A percentile compares a stretch with the other conserved stretches of the same genome.
Conservation (phyloP, 2,888 invertebrate genomes). For the Meteorus colon region DNA sequence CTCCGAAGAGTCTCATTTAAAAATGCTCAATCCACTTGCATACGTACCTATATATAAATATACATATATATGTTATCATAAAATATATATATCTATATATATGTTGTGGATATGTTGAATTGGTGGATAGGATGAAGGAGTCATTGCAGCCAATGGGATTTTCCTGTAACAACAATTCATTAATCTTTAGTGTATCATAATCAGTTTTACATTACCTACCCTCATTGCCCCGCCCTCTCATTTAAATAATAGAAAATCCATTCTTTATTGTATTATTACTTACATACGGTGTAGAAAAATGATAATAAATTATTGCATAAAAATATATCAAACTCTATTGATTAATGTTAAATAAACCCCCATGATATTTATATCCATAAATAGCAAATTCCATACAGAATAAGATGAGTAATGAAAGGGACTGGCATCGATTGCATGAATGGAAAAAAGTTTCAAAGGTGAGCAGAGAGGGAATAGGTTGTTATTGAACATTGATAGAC, state of each 20-base stretch:
- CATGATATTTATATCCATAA: not conserved
- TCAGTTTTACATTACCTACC: not conserved
- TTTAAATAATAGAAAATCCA: not conserved
- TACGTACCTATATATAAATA: not conserved
- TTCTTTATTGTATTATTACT: slow-evolving; percentile 22
- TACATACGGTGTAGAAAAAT: slow-evolving; percentile 11
- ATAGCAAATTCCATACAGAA: not conserved
- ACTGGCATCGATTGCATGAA: too few species aligned
- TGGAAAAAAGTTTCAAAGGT: too few species aligned
- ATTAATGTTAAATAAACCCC: not conserved
- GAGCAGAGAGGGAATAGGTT: too few species aligned
- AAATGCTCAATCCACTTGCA: not conserved
- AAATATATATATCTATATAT: too few species aligned
- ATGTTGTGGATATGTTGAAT: not conserved
- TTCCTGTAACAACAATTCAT: not conserved
- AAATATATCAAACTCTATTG: not conserved
- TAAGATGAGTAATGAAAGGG: too few species aligned
- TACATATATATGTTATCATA: too few species aligned
- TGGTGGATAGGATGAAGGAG: not conserved
- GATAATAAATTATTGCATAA: slow-evolving; percentile 26
- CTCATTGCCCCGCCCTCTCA: not conserved
- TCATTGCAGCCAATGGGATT: not conserved
- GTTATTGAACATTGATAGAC: too few species aligned
- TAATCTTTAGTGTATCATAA: slow-evolving; percentile 20
- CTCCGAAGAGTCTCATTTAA: not conserved